phyloP scores from a whole-genome alignment of 1,140 invertebrate species.

The Telenomus remus region DNA sequence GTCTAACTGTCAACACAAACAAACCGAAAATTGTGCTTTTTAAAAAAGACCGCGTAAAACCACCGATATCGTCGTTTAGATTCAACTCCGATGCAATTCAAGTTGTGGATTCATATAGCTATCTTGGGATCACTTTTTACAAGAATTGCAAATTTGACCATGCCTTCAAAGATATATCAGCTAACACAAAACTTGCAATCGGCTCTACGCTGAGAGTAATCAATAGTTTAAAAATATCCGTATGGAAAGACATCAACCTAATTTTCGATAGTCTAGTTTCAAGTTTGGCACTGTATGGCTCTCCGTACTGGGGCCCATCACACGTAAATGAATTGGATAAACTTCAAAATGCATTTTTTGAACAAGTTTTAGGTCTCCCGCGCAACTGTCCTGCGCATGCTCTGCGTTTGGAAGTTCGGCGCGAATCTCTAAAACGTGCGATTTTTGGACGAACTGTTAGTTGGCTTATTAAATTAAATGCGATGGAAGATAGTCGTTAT shows the following conservation, averaged over 20 bases:
- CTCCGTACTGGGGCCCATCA: slow-evolving; percentile 1
- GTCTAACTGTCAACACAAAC: slow-evolving; percentile 1
- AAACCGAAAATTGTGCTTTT: slow-evolving; percentile 21
- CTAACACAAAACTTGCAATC: no score
- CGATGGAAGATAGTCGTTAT: neutral
- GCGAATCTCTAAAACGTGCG: no score
- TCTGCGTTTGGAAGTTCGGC: neutral
- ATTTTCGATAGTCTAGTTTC: neutral
- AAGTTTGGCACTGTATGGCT: slow-evolving; percentile 3
- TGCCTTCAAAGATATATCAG: neutral
- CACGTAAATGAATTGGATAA: no score
- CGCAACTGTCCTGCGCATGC: neutral
- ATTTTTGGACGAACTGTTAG: neutral
- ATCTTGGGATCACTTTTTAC: neutral
- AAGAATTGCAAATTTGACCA: neutral
- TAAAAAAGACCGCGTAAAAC: neutral
- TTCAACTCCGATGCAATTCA: slow-evolving; percentile 1
- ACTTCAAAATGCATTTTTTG: neutral
- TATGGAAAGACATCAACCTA: neutral
- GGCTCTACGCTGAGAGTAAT: no score
- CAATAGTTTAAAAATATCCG: neutral
- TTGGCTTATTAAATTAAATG: neutral
- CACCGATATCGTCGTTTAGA: neutral
- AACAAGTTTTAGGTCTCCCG: neutral
- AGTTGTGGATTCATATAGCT: neutral